phyloP scores from a whole-genome alignment of 2,797 vertebrate genomes.

The Sebastolobus alascanus region DNA sequence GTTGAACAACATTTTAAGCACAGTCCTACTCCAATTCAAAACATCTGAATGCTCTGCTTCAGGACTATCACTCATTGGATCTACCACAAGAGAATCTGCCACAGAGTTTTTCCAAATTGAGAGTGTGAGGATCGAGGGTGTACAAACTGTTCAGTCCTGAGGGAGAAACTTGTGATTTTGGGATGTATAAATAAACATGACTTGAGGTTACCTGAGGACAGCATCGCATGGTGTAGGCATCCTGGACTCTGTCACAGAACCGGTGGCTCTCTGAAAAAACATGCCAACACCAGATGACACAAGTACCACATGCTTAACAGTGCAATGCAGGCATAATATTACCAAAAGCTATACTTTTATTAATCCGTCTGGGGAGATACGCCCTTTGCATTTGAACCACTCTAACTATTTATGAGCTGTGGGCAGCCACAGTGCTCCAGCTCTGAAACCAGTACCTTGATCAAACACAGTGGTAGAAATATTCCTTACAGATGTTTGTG shows the following conservation, averaged over 20 bases:
- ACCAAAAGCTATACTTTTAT: slow-evolving; percentile 17
- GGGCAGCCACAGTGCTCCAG: slow-evolving; percentile 9
- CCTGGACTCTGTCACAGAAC: slow-evolving; percentile 97
- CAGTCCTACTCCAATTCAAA: background rate
- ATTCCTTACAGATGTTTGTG: background rate
- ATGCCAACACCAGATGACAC: slow-evolving; percentile 33
- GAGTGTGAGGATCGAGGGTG: background rate
- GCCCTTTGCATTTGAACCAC: slow-evolving; percentile 2
- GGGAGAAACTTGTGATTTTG: slow-evolving; percentile 12
- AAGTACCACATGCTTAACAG: slow-evolving; percentile 12
- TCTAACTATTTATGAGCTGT: slow-evolving; percentile 14
- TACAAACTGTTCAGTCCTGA: background rate
- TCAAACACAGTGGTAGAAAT: slow-evolving; percentile 1
- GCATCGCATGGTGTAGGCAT: slow-evolving; percentile 97
- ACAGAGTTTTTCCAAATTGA: background rate
- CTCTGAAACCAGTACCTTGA: slow-evolving; percentile 3
- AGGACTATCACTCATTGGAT: background rate
- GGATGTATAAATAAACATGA: slow-evolving; percentile 6
- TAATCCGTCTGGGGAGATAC: background rate
- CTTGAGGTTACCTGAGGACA: slow-evolving; percentile 93
- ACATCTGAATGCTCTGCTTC: background rate
- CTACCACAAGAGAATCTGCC: background rate
- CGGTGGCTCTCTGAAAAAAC: slow-evolving; percentile 93
- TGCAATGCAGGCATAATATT: background rate
- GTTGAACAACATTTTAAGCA: background rate